A percentile compares a stretch with the other conserved stretches of the same genome.
Conservation (phyloP, 2,113 vertebrate species). For the Ciconia maguari region DNA sequence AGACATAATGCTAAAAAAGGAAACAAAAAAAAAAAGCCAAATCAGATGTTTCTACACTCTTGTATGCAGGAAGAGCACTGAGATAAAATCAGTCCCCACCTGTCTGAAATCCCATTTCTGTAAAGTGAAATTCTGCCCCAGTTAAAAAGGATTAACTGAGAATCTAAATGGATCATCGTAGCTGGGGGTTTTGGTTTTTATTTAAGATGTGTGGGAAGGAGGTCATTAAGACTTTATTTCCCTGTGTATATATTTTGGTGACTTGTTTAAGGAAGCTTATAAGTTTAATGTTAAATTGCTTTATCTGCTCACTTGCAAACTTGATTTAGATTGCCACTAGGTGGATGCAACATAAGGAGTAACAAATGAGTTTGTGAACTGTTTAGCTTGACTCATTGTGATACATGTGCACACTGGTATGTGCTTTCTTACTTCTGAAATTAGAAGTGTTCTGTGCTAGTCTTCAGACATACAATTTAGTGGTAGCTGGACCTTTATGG, state of each 20-base stretch:
- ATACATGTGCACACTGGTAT: not conserved
- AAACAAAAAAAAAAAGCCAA: accelerated
- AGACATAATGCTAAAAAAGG: not conserved
- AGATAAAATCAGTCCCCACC: not conserved
- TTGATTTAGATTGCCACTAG: not conserved
- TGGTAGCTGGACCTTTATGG: not conserved
- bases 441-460: not conserved
- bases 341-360: not conserved
- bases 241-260: not conserved
- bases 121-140: not conserved
- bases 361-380: not conserved
- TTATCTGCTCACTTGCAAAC: not conserved
- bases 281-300: not conserved
- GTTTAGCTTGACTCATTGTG: not conserved
- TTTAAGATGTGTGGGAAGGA: not conserved
- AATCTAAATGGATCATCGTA: not conserved
- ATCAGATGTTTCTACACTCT: not conserved
- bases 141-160: not conserved
- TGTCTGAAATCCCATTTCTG: not conserved
- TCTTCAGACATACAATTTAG: accelerated
- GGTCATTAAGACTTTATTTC: not conserved
- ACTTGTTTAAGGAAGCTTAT: not conserved
- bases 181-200: not conserved
- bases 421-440: not conserved
- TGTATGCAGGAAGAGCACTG: not conserved